A percentile compares a stretch with the other conserved stretches of the same genome.
Evolutionary conservation across 2,888 invertebrate genomes (phyloP).

Genomic region (Leucoptera coffeella): DNA sequence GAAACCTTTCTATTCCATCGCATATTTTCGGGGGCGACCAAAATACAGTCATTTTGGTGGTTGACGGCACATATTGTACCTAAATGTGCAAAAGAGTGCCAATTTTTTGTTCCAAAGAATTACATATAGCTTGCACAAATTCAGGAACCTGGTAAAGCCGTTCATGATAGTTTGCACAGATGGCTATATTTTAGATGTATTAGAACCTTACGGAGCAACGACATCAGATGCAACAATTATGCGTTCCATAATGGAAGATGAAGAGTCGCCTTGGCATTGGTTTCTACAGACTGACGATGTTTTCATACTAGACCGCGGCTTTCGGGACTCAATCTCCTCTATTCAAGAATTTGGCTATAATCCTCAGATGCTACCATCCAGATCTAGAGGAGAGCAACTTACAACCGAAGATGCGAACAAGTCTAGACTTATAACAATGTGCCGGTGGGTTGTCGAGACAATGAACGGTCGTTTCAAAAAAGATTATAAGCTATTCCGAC

Average conservation of each 20-base stretch:
- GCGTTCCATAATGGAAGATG: neutral
- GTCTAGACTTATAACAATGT: no score
- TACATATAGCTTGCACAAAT: conserved; percentile 5
- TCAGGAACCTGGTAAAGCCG: conserved; percentile 4
- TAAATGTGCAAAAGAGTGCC: conserved; percentile 3
- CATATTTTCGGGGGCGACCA: conserved; percentile 2
- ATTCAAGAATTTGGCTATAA: no score
- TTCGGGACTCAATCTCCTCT: no score
- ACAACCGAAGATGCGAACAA: no score
- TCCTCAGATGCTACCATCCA: no score
- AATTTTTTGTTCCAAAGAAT: conserved; percentile 1
- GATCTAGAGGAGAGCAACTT: no score
- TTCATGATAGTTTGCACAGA: conserved; percentile 5
- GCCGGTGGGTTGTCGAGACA: no score
- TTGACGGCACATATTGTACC: conserved; percentile 5
- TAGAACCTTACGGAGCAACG: conserved; percentile 4
- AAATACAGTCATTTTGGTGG: conserved; percentile 1
- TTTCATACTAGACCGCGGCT: conserved; percentile 8
- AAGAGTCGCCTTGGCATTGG: neutral
- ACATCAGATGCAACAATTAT: conserved; percentile 5
- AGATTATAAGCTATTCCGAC: no score
- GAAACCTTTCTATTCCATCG: conserved; percentile 1
- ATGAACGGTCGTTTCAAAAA: no score
- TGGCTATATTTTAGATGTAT: no score
- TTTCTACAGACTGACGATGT: conserved; percentile 5